A percentile compares a stretch with the other conserved stretches of the same genome.
phyloP scores from a whole-genome alignment of 2,888 invertebrate species.

The Icerya purchasi region DNA sequence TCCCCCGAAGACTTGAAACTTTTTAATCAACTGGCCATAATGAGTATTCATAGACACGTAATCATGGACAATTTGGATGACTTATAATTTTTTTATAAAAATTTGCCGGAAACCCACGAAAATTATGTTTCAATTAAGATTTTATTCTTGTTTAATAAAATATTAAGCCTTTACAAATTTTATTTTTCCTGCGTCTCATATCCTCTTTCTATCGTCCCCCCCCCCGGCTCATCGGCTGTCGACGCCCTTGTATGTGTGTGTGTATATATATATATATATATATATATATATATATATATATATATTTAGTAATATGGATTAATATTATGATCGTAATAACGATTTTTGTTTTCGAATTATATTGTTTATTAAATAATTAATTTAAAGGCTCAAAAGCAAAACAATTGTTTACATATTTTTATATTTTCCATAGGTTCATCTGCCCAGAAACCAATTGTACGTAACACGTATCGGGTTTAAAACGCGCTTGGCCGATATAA shows the following conservation, averaged over 20 bases:
- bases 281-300: background rate
- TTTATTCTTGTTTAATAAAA: too few species aligned
- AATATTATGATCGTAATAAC: background rate
- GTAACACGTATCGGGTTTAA: slow-evolving; percentile 51
- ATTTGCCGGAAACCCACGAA: too few species aligned
- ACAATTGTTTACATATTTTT: slow-evolving; percentile 20
- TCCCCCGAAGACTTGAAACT: too few species aligned
- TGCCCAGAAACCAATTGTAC: slow-evolving; percentile 58
- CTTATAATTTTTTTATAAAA: too few species aligned
- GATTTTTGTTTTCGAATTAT: background rate
- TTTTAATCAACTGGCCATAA: too few species aligned
- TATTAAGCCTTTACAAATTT: too few species aligned
- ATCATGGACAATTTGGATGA: too few species aligned
- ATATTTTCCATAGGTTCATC: slow-evolving; percentile 33
- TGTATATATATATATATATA: background rate
- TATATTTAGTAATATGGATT: background rate
- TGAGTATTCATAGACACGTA: too few species aligned
- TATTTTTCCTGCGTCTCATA: too few species aligned
- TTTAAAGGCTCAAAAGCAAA: background rate
- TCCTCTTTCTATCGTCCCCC: too few species aligned
- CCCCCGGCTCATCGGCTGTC: too few species aligned
- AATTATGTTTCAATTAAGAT: too few species aligned
- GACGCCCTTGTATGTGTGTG: background rate
- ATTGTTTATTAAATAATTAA: slow-evolving; percentile 3
- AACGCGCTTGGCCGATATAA: slow-evolving; percentile 42